A percentile compares a stretch with the other conserved stretches of the same genome.
phyloP scores from a whole-genome alignment of 2,113 vertebrate species.

The Nicator chloris region DNA sequence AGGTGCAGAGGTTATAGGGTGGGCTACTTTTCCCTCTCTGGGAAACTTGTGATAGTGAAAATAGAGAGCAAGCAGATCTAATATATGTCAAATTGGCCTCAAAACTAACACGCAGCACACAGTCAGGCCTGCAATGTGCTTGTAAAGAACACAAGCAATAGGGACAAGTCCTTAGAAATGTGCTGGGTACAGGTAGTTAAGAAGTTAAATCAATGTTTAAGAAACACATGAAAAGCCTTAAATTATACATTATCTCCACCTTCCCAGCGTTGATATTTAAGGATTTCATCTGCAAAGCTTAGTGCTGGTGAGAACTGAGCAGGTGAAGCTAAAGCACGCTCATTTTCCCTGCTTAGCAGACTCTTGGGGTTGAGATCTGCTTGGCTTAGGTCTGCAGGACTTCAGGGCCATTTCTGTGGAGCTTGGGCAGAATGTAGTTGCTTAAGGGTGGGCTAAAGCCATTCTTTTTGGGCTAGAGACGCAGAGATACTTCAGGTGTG shows the following conservation, averaged over 20 bases:
- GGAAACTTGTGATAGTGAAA: neutral
- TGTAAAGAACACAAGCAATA: neutral
- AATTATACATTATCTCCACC: neutral
- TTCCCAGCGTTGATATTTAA: neutral
- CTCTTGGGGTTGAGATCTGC: neutral
- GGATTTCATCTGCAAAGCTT: neutral
- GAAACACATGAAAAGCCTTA: neutral
- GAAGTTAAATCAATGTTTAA: neutral
- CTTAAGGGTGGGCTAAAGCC: neutral
- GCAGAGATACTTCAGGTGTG: neutral
- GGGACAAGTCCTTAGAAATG: neutral
- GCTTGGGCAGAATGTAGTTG: neutral
- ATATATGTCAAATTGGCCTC: neutral
- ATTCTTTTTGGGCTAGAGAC: neutral
- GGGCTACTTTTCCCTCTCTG: neutral
- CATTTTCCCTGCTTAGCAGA: neutral
- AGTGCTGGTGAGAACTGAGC: neutral
- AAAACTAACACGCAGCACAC: neutral
- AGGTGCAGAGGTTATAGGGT: slow-evolving; percentile 12
- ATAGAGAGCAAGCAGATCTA: neutral
- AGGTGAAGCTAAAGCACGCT: neutral
- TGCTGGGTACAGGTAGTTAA: neutral
- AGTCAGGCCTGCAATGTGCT: neutral
- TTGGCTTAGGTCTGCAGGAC: neutral
- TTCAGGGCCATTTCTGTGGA: neutral